Percentiles rank a stretch among this genome's conserved stretches.
Evolutionary conservation across 2,113 vertebrate species (phyloP).

Genomic region (Megalops atlanticus): DNA sequence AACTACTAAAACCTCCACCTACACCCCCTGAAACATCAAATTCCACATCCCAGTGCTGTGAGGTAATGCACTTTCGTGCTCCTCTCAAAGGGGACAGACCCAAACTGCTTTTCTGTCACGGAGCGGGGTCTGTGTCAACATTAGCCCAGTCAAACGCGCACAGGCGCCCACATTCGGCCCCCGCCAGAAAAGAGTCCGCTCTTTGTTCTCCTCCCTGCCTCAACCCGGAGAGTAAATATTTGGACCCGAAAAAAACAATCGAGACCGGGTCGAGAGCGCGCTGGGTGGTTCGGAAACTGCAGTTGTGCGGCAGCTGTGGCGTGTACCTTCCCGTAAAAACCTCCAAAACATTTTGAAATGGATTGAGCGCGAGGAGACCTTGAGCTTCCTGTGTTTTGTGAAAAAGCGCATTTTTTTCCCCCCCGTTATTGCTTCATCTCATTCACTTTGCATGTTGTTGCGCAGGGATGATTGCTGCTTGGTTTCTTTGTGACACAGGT

Average conservation of each 20-base stretch:
- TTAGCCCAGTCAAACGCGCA: background rate
- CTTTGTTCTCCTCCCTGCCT: constrained; percentile 26
- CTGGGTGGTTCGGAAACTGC: background rate
- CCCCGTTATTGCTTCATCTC: too few relatives aligned
- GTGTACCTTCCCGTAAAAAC: background rate
- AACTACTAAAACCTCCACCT: constrained; percentile 51
- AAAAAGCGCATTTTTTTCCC: background rate
- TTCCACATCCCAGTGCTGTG: constrained; percentile 30
- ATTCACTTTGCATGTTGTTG: background rate
- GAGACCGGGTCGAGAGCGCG: background rate
- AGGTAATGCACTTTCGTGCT: constrained; percentile 34
- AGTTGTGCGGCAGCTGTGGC: background rate
- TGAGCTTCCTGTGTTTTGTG: background rate
- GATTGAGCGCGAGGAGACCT: background rate
- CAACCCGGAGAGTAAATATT: constrained; percentile 12
- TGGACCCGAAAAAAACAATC: constrained; percentile 2
- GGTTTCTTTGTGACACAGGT: background rate
- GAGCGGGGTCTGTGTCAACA: constrained; percentile 33
- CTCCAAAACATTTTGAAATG: background rate
- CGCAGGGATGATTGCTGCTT: background rate
- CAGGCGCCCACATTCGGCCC: background rate
- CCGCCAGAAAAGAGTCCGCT: background rate
- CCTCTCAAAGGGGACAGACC: background rate
- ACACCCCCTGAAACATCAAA: background rate
- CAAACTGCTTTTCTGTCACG: background rate